These are phyloP conservation scores for Takifugu ocellatus DNA, from an alignment of 2,797 vertebrate species.

Conservation along the genomic window DNA sequence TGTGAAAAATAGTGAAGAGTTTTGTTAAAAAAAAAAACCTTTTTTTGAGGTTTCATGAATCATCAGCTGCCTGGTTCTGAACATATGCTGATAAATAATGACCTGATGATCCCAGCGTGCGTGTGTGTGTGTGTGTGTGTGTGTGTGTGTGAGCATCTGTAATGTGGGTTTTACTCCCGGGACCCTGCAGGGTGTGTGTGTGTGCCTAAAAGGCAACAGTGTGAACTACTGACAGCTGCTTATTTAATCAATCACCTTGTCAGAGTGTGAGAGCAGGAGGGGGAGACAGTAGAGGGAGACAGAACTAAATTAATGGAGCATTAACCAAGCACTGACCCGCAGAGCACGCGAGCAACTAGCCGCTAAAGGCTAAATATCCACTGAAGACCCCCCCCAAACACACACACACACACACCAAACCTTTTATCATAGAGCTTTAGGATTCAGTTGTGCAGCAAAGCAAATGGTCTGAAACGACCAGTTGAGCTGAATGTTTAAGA, in stretches of 20 bases:
- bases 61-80: slow-evolving; percentile 33
- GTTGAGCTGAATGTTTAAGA: too few relatives aligned
- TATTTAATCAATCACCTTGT: slow-evolving; percentile 95
- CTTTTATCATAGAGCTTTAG: too few relatives aligned
- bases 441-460: neutral
- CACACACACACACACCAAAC: neutral
- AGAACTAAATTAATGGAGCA: slow-evolving; percentile 99
- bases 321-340: slow-evolving; percentile 98
- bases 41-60: slow-evolving; percentile 40
- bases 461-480: too few relatives aligned
- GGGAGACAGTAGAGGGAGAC: slow-evolving; percentile 73
- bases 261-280: slow-evolving; percentile 47
- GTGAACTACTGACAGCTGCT: slow-evolving; percentile 87
- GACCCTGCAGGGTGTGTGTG: slow-evolving; percentile 33
- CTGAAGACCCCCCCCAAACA: slow-evolving; percentile 1
- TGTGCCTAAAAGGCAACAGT: slow-evolving; percentile 44
- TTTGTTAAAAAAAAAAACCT: too few relatives aligned
- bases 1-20: too few relatives aligned
- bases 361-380: slow-evolving; percentile 57
- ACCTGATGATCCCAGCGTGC: slow-evolving; percentile 34
- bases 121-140: slow-evolving; percentile 32
- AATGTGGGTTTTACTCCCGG: slow-evolving; percentile 53
- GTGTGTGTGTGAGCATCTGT: slow-evolving; percentile 29
- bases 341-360: slow-evolving; percentile 84
- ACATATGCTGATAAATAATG: slow-evolving; percentile 47